phyloP scores from a whole-genome alignment of 2,113 vertebrate species.

The Poeciliopsis occidentalis region DNA sequence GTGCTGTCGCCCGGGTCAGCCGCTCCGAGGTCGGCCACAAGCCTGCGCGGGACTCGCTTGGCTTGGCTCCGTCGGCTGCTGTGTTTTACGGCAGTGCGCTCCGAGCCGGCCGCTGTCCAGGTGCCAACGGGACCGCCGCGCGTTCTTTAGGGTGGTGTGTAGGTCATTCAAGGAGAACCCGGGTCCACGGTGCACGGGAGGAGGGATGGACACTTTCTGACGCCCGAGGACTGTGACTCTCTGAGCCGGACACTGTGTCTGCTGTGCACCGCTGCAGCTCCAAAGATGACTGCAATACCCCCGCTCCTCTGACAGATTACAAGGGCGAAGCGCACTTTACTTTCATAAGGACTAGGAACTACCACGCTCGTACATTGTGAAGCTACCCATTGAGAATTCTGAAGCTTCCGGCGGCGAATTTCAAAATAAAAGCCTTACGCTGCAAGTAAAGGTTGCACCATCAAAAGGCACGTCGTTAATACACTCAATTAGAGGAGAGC shows the following conservation, averaged over 20 bases:
- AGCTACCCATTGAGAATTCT: accelerated
- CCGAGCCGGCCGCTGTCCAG: conserved; percentile 35
- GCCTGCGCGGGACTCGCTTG: conserved; percentile 8
- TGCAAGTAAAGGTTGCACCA: too few species aligned
- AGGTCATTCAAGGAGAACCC: conserved; percentile 76
- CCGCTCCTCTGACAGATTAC: neutral
- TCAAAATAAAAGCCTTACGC: conserved; percentile 40
- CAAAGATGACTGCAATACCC: neutral
- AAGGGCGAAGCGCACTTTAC: conserved; percentile 31
- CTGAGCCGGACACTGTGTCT: neutral
- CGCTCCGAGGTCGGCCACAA: conserved; percentile 44
- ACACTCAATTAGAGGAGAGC: too few species aligned
- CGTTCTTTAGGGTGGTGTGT: conserved; percentile 31
- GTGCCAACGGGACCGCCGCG: conserved; percentile 7
- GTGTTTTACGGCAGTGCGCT: neutral
- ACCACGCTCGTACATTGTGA: conserved; percentile 12
- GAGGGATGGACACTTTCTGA: conserved; percentile 5
- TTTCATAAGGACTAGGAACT: conserved; percentile 27
- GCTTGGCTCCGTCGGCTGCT: conserved; percentile 11
- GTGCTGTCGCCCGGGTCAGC: conserved; percentile 39
- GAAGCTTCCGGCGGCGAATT: conserved; percentile 13
- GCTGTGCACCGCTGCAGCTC: neutral
- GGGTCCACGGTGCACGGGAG: conserved; percentile 26
- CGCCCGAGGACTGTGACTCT: conserved; percentile 19
- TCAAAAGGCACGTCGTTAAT: too few species aligned